These are phyloP conservation scores for Bicyclus anynana DNA, from an alignment of 1,140 invertebrate species.

Conservation along the genomic window DNA sequence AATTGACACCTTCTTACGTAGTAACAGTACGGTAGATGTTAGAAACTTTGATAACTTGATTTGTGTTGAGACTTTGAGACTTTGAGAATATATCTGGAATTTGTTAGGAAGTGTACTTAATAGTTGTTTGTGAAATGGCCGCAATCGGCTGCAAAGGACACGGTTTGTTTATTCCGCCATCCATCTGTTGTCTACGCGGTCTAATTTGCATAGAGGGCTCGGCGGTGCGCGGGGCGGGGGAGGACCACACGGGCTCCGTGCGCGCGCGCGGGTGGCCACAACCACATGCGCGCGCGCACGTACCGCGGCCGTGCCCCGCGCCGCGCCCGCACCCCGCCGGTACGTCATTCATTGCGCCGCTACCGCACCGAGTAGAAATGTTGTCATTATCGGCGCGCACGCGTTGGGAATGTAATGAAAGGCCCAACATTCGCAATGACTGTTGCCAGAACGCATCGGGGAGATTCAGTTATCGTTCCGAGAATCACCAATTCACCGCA, in stretches of 20 bases:
- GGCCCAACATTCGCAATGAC: slow-evolving; percentile 37
- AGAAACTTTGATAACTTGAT: too few relatives aligned
- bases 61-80: too few relatives aligned
- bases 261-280: slow-evolving; percentile 66
- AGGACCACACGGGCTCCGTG: slow-evolving; percentile 65
- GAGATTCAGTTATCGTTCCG: slow-evolving; percentile 34
- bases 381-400: slow-evolving; percentile 66
- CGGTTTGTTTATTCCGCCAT: slow-evolving; percentile 73
- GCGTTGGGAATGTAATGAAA: slow-evolving; percentile 57
- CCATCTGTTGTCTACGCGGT: slow-evolving; percentile 74
- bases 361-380: slow-evolving; percentile 67
- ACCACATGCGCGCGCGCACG: slow-evolving; percentile 64
- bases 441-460: slow-evolving; percentile 29
- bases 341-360: slow-evolving; percentile 70
- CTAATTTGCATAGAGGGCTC: slow-evolving; percentile 74
- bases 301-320: slow-evolving; percentile 27
- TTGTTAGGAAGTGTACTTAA: background rate
- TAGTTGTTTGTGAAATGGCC: slow-evolving; percentile 21
- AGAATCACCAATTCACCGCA: slow-evolving; percentile 13
- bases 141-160: slow-evolving; percentile 54
- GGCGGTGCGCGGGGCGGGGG: slow-evolving; percentile 39
- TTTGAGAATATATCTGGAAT: background rate
- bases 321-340: slow-evolving; percentile 38
- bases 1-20: too few relatives aligned
- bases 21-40: too few relatives aligned